Evolutionary conservation across 1,140 invertebrate genomes (phyloP).

Genomic region (Sinonovacula constricta): DNA sequence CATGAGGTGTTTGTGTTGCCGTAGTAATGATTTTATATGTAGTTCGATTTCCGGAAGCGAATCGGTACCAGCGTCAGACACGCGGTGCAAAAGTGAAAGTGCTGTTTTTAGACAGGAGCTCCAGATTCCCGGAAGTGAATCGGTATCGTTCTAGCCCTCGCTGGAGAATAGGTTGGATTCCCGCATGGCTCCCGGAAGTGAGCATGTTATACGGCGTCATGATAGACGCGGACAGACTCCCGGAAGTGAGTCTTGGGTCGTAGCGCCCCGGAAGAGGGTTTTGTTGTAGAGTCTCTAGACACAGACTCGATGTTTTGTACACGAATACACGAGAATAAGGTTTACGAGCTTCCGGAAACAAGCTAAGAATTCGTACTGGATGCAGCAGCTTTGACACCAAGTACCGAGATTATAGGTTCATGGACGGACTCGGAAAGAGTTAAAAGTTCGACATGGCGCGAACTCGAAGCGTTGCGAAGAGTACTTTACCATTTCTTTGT

Average conservation of each 20-base stretch:
- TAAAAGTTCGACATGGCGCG: conserved; percentile 28
- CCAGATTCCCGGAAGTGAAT: not conserved
- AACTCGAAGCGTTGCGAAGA: conserved; percentile 29
- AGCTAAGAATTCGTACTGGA: too few relatives aligned
- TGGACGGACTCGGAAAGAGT: conserved; percentile 2
- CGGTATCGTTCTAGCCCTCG: too few relatives aligned
- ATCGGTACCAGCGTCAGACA: not conserved
- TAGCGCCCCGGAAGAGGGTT: not conserved
- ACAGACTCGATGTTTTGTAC: not conserved
- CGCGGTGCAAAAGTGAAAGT: too few relatives aligned
- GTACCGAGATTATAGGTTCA: not conserved
- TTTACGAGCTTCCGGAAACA: too few relatives aligned
- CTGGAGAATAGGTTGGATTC: too few relatives aligned
- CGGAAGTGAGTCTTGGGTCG: too few relatives aligned
- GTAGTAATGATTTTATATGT: not conserved
- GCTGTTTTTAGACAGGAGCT: not conserved
- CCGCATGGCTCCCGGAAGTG: conserved; percentile 8
- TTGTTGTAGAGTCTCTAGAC: not conserved
- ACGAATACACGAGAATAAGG: not conserved
- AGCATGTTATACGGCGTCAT: not conserved
- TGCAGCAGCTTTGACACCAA: too few relatives aligned
- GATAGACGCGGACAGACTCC: not conserved
- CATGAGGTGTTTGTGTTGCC: too few relatives aligned
- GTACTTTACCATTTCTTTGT: conserved; percentile 10
- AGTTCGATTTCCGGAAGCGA: not conserved